These are phyloP conservation scores for Ochotona princeps DNA, from an alignment of 2,113 vertebrate species.

Conservation along the genomic window DNA sequence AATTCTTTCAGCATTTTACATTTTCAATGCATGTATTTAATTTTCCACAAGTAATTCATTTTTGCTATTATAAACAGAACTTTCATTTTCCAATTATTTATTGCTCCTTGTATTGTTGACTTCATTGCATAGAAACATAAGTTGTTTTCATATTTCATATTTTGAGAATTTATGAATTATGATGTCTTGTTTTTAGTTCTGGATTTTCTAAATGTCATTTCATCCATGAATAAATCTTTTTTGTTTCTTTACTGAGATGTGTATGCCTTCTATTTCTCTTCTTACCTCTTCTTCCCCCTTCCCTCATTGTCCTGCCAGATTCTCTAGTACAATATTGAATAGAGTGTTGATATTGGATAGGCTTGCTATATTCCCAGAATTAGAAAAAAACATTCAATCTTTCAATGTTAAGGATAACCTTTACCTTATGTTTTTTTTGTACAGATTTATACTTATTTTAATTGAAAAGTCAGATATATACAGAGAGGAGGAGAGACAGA, in stretches of 20 bases:
- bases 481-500: too few species aligned
- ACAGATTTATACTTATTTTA: neutral
- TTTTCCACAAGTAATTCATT: neutral
- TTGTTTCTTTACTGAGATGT: neutral
- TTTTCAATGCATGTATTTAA: neutral
- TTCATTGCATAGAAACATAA: neutral
- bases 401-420: conserved; percentile 2
- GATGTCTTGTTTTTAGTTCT: neutral
- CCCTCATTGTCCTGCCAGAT: neutral
- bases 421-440: neutral
- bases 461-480: too few species aligned
- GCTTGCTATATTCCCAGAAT: neutral
- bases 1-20: neutral
- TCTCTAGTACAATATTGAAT: neutral
- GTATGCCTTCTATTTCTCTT: neutral
- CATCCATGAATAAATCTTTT: neutral
- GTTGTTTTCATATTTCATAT: neutral
- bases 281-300: neutral
- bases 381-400: conserved; percentile 5
- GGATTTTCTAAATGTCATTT: conserved; percentile 13
- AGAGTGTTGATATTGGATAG: neutral
- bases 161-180: neutral
- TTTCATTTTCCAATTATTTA: neutral
- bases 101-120: neutral
- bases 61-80: neutral